Percentiles rank a stretch among this genome's conserved stretches.
Conservation (phyloP, 1,140 invertebrate genomes). For the Caenorhabditis briggsae region DNA sequence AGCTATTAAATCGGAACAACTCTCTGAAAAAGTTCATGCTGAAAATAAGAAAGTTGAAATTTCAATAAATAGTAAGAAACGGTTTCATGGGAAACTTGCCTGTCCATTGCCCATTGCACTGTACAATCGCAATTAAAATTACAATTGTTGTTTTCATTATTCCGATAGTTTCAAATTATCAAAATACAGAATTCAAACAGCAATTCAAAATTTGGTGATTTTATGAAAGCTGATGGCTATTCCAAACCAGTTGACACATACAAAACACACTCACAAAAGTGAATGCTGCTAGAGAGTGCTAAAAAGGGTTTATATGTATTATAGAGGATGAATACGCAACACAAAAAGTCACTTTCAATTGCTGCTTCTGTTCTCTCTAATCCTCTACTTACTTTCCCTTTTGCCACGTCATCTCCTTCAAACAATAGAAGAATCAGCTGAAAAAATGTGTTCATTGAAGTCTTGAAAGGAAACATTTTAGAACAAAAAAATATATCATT, state of each 20-base stretch:
- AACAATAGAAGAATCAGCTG: not conserved
- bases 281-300: not conserved
- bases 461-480: not conserved
- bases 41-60: not conserved
- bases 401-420: conserved; percentile 25
- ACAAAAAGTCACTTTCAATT: conserved; percentile 44
- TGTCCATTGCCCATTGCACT: conserved; percentile 3
- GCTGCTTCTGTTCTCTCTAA: not conserved
- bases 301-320: conserved; percentile 34
- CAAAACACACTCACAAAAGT: too few relatives aligned
- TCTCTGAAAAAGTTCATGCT: too few relatives aligned
- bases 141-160: not conserved
- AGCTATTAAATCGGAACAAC: too few relatives aligned
- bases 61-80: not conserved
- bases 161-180: too few relatives aligned
- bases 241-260: too few relatives aligned
- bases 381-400: not conserved
- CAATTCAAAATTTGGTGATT: not conserved
- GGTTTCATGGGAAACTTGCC: too few relatives aligned
- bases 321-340: conserved; percentile 24
- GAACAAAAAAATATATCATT: too few relatives aligned
- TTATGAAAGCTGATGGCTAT: not conserved
- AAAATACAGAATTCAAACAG: too few relatives aligned
- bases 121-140: not conserved
- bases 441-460: not conserved